These are phyloP conservation scores for Endotricha flammealis DNA, from an alignment of 2,888 invertebrate species.

Conservation along the genomic window DNA sequence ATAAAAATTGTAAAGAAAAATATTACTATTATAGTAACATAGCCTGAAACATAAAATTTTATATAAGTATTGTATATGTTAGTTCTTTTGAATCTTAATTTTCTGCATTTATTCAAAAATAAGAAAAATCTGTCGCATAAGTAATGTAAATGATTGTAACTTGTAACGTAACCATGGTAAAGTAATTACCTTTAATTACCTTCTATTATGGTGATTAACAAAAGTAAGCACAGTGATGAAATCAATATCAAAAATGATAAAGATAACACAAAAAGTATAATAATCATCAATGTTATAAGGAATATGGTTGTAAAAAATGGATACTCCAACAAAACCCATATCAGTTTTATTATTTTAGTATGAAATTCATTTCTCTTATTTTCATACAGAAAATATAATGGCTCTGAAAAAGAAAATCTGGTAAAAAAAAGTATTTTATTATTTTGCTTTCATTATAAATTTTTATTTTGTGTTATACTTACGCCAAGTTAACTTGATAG, in stretches of 20 bases:
- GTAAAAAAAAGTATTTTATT: background rate
- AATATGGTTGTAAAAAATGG: slow-evolving; percentile 40
- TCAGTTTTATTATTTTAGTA: background rate
- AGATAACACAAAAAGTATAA: slow-evolving; percentile 26
- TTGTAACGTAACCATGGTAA: too few species aligned
- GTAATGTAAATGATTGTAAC: too few species aligned
- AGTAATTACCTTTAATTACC: slow-evolving; percentile 37
- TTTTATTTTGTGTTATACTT: slow-evolving; percentile 23
- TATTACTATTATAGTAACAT: background rate
- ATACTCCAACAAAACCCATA: slow-evolving; percentile 23
- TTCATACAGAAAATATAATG: background rate
- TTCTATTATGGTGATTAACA: slow-evolving; percentile 41
- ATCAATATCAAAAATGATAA: slow-evolving; percentile 26
- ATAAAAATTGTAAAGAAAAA: background rate
- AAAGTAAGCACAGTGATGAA: slow-evolving; percentile 28
- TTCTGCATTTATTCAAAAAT: too few species aligned
- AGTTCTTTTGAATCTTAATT: too few species aligned
- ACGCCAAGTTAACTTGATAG: slow-evolving; percentile 38
- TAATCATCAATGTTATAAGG: slow-evolving; percentile 20
- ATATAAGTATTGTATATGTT: too few species aligned
- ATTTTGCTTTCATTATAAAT: too few species aligned
- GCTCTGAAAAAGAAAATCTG: background rate
- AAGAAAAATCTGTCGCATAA: too few species aligned
- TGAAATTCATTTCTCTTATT: background rate
- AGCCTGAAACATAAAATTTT: background rate